Evolutionary conservation across 2,113 vertebrate species (phyloP).

Genomic region (Seriola rivoliana): DNA sequence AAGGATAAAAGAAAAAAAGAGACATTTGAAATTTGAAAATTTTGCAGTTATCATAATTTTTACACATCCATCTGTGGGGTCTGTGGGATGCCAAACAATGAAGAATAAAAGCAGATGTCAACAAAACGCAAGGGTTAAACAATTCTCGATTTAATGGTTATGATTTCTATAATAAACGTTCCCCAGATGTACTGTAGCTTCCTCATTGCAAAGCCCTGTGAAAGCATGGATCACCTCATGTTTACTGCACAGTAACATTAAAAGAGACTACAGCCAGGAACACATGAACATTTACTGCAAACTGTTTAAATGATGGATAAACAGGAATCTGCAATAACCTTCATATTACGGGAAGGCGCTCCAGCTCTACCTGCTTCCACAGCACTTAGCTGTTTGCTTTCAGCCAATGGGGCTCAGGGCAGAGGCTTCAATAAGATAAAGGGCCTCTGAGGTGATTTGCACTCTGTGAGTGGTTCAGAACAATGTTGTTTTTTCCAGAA

Average conservation of each 20-base stretch:
- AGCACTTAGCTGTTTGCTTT: slow-evolving; percentile 44
- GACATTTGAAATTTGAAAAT: too few species aligned
- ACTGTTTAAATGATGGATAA: slow-evolving; percentile 48
- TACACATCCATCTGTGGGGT: too few species aligned
- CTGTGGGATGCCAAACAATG: too few species aligned
- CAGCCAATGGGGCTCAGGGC: neutral
- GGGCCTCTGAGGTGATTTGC: slow-evolving; percentile 50
- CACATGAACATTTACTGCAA: slow-evolving; percentile 24
- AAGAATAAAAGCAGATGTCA: neutral
- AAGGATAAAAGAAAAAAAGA: neutral
- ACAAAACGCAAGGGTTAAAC: neutral
- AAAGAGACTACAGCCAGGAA: slow-evolving; percentile 11
- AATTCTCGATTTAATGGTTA: neutral
- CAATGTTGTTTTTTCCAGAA: neutral
- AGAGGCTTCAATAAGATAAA: slow-evolving; percentile 35
- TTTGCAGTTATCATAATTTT: too few species aligned
- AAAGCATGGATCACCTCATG: neutral
- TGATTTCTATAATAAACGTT: neutral
- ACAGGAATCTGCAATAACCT: slow-evolving; percentile 49
- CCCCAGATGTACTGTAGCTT: neutral
- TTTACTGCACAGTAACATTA: neutral
- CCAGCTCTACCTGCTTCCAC: slow-evolving; percentile 45
- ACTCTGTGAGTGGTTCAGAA: slow-evolving; percentile 4
- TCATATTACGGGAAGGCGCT: slow-evolving; percentile 50
- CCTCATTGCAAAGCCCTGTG: neutral